Conservation (phyloP, 1,140 invertebrate species). For the Probaryconus sp. region DNA sequence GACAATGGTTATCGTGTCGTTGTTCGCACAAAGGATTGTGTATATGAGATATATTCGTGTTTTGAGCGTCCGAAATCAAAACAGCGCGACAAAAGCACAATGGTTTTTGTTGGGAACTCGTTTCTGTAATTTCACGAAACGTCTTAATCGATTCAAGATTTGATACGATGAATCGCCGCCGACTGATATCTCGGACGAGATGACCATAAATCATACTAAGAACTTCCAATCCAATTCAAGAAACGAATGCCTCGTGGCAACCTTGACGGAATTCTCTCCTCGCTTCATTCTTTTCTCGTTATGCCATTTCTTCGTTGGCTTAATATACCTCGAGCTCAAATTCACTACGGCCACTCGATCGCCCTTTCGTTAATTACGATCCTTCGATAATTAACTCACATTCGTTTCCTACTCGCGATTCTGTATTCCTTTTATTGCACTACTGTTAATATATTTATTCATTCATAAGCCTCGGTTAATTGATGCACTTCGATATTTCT, state of each 20-base stretch:
- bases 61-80: conserved; percentile 43
- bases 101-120: conserved; percentile 42
- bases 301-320: too few relatives aligned
- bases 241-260: conserved; percentile 47
- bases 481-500: too few relatives aligned
- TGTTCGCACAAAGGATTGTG: conserved; percentile 14
- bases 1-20: conserved; percentile 24
- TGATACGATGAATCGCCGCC: conserved; percentile 55
- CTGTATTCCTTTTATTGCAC: too few relatives aligned
- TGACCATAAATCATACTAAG: conserved; percentile 51
- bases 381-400: conserved; percentile 67
- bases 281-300: conserved; percentile 15
- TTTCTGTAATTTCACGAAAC: conserved; percentile 56
- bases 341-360: conserved; percentile 11
- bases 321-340: not conserved
- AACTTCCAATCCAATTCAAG: conserved; percentile 53
- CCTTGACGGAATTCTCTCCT: conserved; percentile 44
- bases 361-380: conserved; percentile 61
- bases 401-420: conserved; percentile 31
- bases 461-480: too few relatives aligned
- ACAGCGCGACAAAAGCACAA: conserved; percentile 36
- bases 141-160: conserved; percentile 60
- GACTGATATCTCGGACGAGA: conserved; percentile 46
- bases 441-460: too few relatives aligned
- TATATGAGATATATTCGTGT: conserved; percentile 23